Evolutionary conservation across 2,888 invertebrate genomes (phyloP).

Genomic region (Spialia ferax): DNA sequence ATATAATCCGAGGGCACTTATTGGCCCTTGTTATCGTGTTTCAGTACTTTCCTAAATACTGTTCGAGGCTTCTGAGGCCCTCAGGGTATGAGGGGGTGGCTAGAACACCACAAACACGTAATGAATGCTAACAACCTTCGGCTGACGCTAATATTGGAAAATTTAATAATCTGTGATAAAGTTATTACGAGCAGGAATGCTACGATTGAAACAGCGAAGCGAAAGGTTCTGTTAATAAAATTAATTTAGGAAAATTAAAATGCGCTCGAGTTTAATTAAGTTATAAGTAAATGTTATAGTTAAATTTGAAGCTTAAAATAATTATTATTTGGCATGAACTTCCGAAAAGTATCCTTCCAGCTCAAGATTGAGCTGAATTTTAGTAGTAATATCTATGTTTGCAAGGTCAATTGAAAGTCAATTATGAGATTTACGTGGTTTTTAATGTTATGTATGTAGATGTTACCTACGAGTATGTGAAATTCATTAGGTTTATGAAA

Average conservation of each 20-base stretch:
- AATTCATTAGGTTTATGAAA: too few species aligned
- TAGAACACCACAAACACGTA: slow-evolving; percentile 20
- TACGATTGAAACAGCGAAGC: background rate
- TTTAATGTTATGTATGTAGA: too few species aligned
- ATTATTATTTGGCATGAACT: too few species aligned
- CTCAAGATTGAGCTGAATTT: too few species aligned
- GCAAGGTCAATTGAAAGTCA: too few species aligned
- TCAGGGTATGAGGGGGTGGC: background rate
- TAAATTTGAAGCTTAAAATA: too few species aligned
- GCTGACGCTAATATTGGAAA: slow-evolving; percentile 25
- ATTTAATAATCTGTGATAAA: slow-evolving; percentile 24
- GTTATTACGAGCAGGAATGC: slow-evolving; percentile 1
- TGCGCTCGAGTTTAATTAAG: background rate
- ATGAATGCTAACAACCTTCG: slow-evolving; percentile 26
- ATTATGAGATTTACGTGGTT: too few species aligned
- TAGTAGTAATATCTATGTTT: too few species aligned
- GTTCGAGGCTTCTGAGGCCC: background rate
- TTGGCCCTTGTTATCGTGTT: slow-evolving; percentile 30
- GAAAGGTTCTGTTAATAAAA: background rate
- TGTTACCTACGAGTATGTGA: too few species aligned
- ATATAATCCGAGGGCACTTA: slow-evolving; percentile 31
- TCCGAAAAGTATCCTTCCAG: too few species aligned
- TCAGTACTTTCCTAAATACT: slow-evolving; percentile 18
- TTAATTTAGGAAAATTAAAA: background rate
- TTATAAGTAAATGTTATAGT: background rate